Percentiles rank a stretch among this genome's conserved stretches.
phyloP scores from a whole-genome alignment of 2,797 vertebrate genomes.

The Rhinophrynus dorsalis region DNA sequence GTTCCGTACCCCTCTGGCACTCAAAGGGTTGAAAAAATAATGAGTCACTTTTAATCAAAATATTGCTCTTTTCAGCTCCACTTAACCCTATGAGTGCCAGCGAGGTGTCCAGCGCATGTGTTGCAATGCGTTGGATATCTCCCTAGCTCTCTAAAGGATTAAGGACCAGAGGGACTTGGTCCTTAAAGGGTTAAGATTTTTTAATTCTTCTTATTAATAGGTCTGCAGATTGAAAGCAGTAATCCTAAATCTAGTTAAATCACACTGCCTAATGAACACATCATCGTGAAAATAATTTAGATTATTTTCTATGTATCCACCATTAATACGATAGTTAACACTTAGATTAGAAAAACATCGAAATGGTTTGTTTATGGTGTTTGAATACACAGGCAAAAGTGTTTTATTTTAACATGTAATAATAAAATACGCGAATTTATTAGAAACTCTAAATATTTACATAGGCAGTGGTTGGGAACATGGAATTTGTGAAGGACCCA shows the following conservation, averaged over 20 bases:
- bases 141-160: too few relatives aligned
- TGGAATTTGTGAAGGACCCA: too few relatives aligned
- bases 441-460: constrained; percentile 6
- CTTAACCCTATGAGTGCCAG: too few relatives aligned
- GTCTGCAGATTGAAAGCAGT: not conserved
- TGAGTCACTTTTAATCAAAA: too few relatives aligned
- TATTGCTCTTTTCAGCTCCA: too few relatives aligned
- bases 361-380: constrained; percentile 5
- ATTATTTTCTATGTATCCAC: constrained; percentile 9
- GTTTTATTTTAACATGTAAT: not conserved
- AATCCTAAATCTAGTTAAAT: not conserved
- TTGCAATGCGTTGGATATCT: too few relatives aligned
- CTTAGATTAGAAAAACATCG: not conserved
- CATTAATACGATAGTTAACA: constrained; percentile 1
- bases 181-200: too few relatives aligned
- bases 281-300: not conserved
- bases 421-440: not conserved
- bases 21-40: too few relatives aligned
- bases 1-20: too few relatives aligned
- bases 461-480: not conserved
- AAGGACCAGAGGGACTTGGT: too few relatives aligned
- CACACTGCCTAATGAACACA: constrained; percentile 5
- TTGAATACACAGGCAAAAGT: constrained; percentile 7
- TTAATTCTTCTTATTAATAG: constrained; percentile 11
- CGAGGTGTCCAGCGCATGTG: too few relatives aligned